Evolutionary conservation across 2,888 invertebrate species (phyloP).

Genomic region (Cephus spinipes): DNA sequence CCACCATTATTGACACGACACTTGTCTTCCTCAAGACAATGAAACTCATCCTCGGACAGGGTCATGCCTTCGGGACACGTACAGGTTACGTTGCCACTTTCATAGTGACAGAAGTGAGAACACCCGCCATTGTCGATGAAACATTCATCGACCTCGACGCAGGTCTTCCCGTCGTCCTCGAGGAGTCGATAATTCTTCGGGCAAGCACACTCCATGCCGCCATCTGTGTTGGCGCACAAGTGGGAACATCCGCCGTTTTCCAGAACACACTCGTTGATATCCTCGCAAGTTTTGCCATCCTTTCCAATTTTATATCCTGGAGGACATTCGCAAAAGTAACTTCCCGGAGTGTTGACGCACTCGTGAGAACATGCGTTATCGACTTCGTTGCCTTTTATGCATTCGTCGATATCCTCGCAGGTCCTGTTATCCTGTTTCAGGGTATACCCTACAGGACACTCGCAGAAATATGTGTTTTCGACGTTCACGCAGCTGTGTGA

Average conservation of each 20-base stretch:
- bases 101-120: conserved; percentile 69
- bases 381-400: conserved; percentile 57
- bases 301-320: conserved; percentile 67
- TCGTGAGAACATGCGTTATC: conserved; percentile 54
- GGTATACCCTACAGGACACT: conserved; percentile 64
- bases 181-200: conserved; percentile 67
- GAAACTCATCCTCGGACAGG: conserved; percentile 39
- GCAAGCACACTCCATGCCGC: conserved; percentile 63
- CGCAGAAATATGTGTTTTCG: conserved; percentile 69
- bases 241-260: conserved; percentile 73
- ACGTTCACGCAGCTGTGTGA: conserved; percentile 69
- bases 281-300: conserved; percentile 54
- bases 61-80: conserved; percentile 65
- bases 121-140: conserved; percentile 68
- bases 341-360: conserved; percentile 74
- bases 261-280: conserved; percentile 61
- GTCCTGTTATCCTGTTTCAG: conserved; percentile 40
- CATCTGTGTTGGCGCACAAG: conserved; percentile 56
- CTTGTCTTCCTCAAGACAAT: conserved; percentile 69
- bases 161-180: conserved; percentile 58
- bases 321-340: conserved; percentile 72
- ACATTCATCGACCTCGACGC: conserved; percentile 71
- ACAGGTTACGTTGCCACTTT: conserved; percentile 68
- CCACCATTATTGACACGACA: conserved; percentile 65
- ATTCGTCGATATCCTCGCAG: conserved; percentile 68